Base-by-base conservation (phyloP, 2,888 invertebrate genomes). In the Aphidius colemani region DNA sequence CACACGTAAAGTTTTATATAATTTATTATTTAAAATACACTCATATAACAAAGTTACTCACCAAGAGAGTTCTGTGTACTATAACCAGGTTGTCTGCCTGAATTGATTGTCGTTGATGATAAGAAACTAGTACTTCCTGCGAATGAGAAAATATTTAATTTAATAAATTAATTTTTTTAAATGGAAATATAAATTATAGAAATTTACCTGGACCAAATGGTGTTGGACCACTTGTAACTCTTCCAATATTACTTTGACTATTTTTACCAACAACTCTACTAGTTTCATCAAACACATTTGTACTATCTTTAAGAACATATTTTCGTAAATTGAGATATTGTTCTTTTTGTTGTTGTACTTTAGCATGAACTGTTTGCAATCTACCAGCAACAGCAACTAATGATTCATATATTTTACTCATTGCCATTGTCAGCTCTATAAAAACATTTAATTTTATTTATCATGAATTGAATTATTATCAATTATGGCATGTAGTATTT, bases 371-470 rank as follows among this genome's bases (percentile, higher is more conserved):
- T 6, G 90, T 89, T 75, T 95, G 94, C 46, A 95, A 83, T 48
- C 93, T 89, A 0, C 94, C 95, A n/a, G 95, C 95, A 64, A 96
- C 82, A 0, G 93, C 92, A 44, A 96, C 90, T 73, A 95, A 88
- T 3, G 93, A 92, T 78, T 94, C 94, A 79, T 95, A 93, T 73
- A 95, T 88, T 75, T 93, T 89, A 44, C 89, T 87, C 83, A 96
- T 89, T 13, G 94, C 90, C 61, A 89, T 83, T 8, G 91, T 89
- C 66, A 95, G 79, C 82, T 95, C 95, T 92, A 18, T 18, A 18
- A 18, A 18, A 18, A 18, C 13, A 18, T 18, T 18, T 2, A 18
- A 2, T 18, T 18, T 18, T 18, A 18, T 18, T 18, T 1, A 18
- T 18, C 13, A 18, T 2, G 1, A 1, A 18, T 46, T 59, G 8